phyloP scores from a whole-genome alignment of 2,888 invertebrate genomes.

The Dynastes maya region DNA sequence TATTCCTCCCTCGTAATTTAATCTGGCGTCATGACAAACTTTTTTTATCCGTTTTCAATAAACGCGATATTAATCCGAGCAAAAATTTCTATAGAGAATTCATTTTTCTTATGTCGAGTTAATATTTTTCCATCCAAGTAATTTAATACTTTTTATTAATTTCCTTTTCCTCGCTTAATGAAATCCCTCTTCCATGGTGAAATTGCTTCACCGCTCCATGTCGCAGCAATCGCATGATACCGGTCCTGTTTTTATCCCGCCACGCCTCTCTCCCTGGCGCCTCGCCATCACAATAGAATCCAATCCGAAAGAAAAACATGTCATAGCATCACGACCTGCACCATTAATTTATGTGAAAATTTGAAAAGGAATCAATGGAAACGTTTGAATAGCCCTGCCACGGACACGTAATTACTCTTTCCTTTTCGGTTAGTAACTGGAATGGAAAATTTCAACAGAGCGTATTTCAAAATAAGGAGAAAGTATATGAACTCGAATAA shows the following conservation, averaged over 20 bases:
- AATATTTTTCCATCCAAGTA: background rate
- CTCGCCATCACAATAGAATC: slow-evolving; percentile 47
- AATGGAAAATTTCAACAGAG: slow-evolving; percentile 14
- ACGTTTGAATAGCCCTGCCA: slow-evolving; percentile 38
- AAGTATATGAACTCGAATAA: background rate
- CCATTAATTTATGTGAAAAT: slow-evolving; percentile 50
- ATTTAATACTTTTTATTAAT: slow-evolving; percentile 32
- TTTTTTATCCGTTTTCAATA: background rate
- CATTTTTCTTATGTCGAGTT: slow-evolving; percentile 1
- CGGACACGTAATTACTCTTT: slow-evolving; percentile 39
- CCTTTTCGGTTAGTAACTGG: background rate
- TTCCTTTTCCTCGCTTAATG: background rate
- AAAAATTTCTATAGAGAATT: slow-evolving; percentile 2
- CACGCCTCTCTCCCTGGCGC: slow-evolving; percentile 25
- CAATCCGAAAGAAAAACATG: slow-evolving; percentile 51
- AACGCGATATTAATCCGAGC: background rate
- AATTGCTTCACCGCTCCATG: slow-evolving; percentile 4
- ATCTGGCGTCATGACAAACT: too few species aligned
- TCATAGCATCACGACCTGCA: slow-evolving; percentile 43
- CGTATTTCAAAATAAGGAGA: background rate
- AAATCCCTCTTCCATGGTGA: slow-evolving; percentile 16
- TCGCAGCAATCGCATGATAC: slow-evolving; percentile 15
- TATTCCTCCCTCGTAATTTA: too few species aligned
- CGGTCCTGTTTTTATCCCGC: slow-evolving; percentile 39
- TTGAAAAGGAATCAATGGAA: slow-evolving; percentile 43